These are phyloP conservation scores for Sialis lutaria DNA, from an alignment of 2,888 invertebrate species.

Conservation along the genomic window DNA sequence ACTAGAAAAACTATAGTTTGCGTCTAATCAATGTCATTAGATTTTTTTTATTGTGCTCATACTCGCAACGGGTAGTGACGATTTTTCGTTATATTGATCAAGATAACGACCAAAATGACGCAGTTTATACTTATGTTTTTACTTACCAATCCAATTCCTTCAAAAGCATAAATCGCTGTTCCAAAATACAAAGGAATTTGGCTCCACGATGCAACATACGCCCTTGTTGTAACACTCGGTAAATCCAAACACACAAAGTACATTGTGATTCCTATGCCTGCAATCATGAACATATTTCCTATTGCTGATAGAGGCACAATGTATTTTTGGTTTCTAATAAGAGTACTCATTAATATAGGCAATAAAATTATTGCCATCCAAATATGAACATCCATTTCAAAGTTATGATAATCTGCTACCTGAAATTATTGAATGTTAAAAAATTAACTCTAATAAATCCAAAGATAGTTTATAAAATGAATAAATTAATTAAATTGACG, in stretches of 20 bases:
- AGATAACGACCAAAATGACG: no score
- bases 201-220: slow-evolving; percentile 38
- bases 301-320: slow-evolving; percentile 61
- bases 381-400: slow-evolving; percentile 42
- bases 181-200: slow-evolving; percentile 80
- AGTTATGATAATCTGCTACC: slow-evolving; percentile 48
- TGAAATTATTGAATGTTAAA: no score
- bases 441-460: no score
- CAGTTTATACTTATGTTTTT: not conserved
- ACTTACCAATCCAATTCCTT: slow-evolving; percentile 80
- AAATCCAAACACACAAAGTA: slow-evolving; percentile 58
- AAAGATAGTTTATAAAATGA: no score
- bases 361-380: slow-evolving; percentile 58
- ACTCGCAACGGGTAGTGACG: not conserved
- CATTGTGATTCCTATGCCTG: slow-evolving; percentile 60
- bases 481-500: no score
- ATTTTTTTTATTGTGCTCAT: no score
- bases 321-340: slow-evolving; percentile 60
- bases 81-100: not conserved
- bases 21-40: no score
- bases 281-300: slow-evolving; percentile 59
- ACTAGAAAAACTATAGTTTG: no score
- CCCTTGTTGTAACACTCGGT: slow-evolving; percentile 40
- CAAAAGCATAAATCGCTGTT: slow-evolving; percentile 90
- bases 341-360: slow-evolving; percentile 53